phyloP scores from a whole-genome alignment of 2,888 invertebrate species.

The Clitarchus hookeri region DNA sequence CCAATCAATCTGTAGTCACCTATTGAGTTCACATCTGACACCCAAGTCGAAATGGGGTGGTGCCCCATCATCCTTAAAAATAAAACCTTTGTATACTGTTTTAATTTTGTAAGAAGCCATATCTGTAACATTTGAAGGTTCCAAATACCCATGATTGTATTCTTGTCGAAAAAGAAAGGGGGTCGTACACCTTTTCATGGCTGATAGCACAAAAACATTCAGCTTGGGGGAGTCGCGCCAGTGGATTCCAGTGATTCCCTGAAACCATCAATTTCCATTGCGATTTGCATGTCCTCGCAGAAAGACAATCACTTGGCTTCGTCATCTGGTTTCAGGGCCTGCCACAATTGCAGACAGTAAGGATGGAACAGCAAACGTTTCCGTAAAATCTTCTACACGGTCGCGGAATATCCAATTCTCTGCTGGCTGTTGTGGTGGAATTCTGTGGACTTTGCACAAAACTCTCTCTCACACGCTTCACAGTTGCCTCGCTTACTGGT shows the following conservation, averaged over 20 bases:
- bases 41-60: background rate
- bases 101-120: background rate
- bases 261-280: background rate
- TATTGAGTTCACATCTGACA: constrained; percentile 15
- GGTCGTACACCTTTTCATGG: background rate
- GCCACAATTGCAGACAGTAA: constrained; percentile 27
- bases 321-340: constrained; percentile 15
- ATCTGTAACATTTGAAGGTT: background rate
- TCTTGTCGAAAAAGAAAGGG: background rate
- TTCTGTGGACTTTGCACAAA: constrained; percentile 28
- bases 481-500: too few relatives aligned
- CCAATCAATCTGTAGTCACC: background rate
- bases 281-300: background rate
- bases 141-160: background rate
- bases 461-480: too few relatives aligned
- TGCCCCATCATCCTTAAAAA: background rate
- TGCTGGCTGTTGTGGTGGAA: constrained; percentile 28
- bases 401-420: constrained; percentile 6
- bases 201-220: background rate
- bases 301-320: background rate
- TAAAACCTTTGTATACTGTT: background rate
- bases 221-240: background rate
- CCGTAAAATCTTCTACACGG: constrained; percentile 17
- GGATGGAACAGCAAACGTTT: constrained; percentile 21
- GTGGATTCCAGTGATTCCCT: background rate